Evolutionary conservation across 2,797 vertebrate genomes (phyloP), one percentile per base, ranked within the genome.

Genomic region (Gadopsis marmoratus): DNA sequence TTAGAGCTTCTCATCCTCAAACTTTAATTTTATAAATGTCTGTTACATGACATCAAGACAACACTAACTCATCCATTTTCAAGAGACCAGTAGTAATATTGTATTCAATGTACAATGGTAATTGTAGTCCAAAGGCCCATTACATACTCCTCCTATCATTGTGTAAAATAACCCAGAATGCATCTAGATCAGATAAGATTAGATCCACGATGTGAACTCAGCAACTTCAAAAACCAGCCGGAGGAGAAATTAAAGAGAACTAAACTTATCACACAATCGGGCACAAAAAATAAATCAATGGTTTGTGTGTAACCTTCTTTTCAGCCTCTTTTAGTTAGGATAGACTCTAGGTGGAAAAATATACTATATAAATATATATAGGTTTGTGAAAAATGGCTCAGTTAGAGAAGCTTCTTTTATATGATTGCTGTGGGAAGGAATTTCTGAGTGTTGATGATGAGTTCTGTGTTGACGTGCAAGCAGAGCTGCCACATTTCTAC

Each of bases 401-500:
- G 62, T 72, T 50, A 63, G 26, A 71, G 33, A 9, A 29, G 19
- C 19, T 48, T 19, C 4, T 54, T 72, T 75, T 48, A 5, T 64
- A 23, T 47, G 16, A 58, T 69, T 54, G 31, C 35, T 72, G 19
- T 31, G 7, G 43, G 10, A 78, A 5, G 47, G 48, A 65, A 68
- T 81, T 41, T 72, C 12, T 58, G 59, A 41, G 33, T n/a, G 37
- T 14, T 23, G 31, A 53, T 58, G 45, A 56, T 26, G 68, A 74
- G 50, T 29, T 82, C 31, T 53, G 56, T 76, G 61, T 69, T 64
- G 70, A 76, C 12, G 19, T 77, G 29, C 53, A 29, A 59, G 58
- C 43, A 55, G 53, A 82, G 51, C 58, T 70, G 76, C 54, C 61
- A 78, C 54, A 71, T 77, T 75, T 86, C 37, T 17, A 11, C 74